These are phyloP conservation scores for Puma concolor DNA, from an alignment of 2,113 vertebrate genomes.

Conservation along the genomic window DNA sequence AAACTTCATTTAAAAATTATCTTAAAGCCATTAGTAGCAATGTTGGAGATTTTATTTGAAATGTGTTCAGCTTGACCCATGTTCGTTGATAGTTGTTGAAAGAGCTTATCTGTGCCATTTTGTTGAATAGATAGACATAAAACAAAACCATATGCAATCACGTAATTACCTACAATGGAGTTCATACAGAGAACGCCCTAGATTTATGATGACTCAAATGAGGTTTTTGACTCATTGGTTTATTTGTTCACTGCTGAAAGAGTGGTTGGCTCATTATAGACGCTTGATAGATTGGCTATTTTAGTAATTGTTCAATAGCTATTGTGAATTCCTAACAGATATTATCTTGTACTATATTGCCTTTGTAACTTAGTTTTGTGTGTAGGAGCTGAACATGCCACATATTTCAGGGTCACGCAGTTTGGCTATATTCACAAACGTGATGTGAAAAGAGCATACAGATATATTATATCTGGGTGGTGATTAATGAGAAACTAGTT, in stretches of 20 bases:
- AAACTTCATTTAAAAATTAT: not conserved
- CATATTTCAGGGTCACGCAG: not conserved
- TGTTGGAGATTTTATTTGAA: not conserved
- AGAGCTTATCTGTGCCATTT: not conserved
- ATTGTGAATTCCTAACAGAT: not conserved
- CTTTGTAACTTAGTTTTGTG: not conserved
- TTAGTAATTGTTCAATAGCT: not conserved
- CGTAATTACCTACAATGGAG: not conserved
- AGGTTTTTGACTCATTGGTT: not conserved
- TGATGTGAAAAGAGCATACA: not conserved
- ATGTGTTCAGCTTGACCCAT: not conserved
- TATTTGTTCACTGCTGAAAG: not conserved
- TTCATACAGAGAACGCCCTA: not conserved
- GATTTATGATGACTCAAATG: not conserved
- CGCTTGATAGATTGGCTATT: not conserved
- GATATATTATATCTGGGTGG: not conserved
- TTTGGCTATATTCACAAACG: not conserved
- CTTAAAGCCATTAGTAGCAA: not conserved
- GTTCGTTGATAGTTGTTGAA: not conserved
- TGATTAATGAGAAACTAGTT: not conserved
- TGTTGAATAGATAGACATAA: conserved; percentile 17
- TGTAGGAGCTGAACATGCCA: not conserved
- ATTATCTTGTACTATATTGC: not conserved
- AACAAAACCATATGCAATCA: not conserved
- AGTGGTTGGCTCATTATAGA: not conserved